Evolutionary conservation across 35 echinoderm and acorn worm species (phyloP), one percentile per base, ranked within the genome.

Genomic region (Stichopus chloronotus): DNA sequence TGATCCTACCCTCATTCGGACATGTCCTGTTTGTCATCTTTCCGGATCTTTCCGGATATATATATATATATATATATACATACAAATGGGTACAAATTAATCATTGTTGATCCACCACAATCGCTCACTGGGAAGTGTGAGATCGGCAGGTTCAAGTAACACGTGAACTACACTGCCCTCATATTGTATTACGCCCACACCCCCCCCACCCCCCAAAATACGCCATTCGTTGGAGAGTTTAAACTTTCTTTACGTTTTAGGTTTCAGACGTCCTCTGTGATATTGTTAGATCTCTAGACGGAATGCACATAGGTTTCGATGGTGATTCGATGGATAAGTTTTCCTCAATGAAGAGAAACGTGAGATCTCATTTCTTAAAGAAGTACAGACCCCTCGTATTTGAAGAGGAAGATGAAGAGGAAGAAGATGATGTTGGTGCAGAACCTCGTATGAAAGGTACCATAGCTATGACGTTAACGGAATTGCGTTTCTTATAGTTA

Each of bases 241-340:
- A 78, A 24, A 22, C 4, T 43, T 43, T 43, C 3, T 43, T 43
- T 43, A 1, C 30, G 30, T 43, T 81, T 53, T 57, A 83, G 80
- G 80, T 83, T 5, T 53, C 80, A 12, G 80, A 83, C 5, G 52
- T 19, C 25, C 80, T 83, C 3, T 55, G 55, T 19, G 52, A 83
- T 14, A 83, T 83, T 56, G 80, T 83, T 6, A 83, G 55, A 83
- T 19, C 43, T 55, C 80, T 83, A n/a, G 80, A 83, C 7, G 80
- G 80, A 17, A 83, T 83, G 52, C 14, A 83, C 16, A 10, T 83
- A 13, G 80, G 80, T 9, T 43, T 43, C n/a, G 17, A 16, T 17
- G 43, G 25, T 55, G 52, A 55, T 7, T 83, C 80, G n/a, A 55
- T 4, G 25, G 53, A 83, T 6, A 83, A 52, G 4, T 83, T 83